Evolutionary conservation across 2,113 vertebrate genomes (phyloP), one percentile per base, ranked within the genome.

Genomic region (Martes martes): DNA sequence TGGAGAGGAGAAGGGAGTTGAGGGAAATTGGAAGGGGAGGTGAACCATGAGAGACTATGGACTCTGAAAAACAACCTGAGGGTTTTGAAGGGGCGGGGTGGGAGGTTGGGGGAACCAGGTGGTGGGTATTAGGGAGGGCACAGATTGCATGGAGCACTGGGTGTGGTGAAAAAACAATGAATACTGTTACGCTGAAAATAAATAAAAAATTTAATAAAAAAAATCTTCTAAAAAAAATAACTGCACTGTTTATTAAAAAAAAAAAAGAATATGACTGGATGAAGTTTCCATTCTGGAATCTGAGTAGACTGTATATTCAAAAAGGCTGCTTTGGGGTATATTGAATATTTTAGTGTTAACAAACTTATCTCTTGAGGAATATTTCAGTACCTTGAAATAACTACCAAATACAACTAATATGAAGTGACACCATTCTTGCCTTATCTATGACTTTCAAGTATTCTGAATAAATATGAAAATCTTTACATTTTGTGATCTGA

Each of bases 391-490:
- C 26, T 86, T 96, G 39, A 83, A 61, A 91, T 76, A 96, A 39
- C 28, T 74, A 78, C 3, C 11, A 57, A 6, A 95, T 79, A 88
- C 33, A 91, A 65, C 4, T 19, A 65, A 65, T 74, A 59, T 39
- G 18, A 91, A 84, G 4, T 73, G 28, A 23, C 69, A 94, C 4
- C 24, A 91, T 78, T 9, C 16, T 96, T 96, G 21, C 8, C 16
- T 33, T 93, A 9, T 79, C 19, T 24, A 4, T 93, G 69, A 98
- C n/a, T 89, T 91, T 89, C 11, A 85, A 88, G 11, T 16, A 42
- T 96, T 96, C 42, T 89, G 57, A 19, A 93, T 81, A 84, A 88
- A 88, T 50, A 28, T 91, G 31, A 91, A 89, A 86, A 88, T 55
- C 16, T 96, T n/a, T 55, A 74, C 14, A 65, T 85, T 88, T 96